A percentile compares a stretch with the other conserved stretches of the same genome.
These are phyloP conservation scores for Mycalesis mineus DNA, from an alignment of 2,888 invertebrate species.

Conservation along the genomic window DNA sequence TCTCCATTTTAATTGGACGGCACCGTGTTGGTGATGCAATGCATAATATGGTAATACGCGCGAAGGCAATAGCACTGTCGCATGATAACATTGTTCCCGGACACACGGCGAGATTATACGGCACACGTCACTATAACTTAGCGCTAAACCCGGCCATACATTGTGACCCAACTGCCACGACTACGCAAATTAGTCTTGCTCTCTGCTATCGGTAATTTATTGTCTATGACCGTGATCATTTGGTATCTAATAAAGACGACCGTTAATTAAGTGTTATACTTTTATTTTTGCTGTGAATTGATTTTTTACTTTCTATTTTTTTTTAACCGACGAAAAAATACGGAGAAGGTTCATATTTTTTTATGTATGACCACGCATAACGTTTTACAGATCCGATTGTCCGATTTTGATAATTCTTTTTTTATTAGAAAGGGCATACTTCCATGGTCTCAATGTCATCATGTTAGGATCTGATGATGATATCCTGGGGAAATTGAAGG, in stretches of 20 bases:
- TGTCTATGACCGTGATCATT: slow-evolving; percentile 13
- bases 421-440: no score
- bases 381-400: no score
- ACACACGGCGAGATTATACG: slow-evolving; percentile 26
- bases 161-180: slow-evolving; percentile 15
- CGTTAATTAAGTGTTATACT: not conserved
- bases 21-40: not conserved
- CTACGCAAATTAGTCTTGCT: slow-evolving; percentile 26
- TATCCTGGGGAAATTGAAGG: no score
- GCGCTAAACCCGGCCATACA: slow-evolving; percentile 21
- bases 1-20: not conserved
- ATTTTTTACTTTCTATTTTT: no score
- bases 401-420: no score
- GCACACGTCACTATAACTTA: slow-evolving; percentile 28
- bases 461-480: no score
- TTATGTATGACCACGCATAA: no score
- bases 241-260: not conserved
- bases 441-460: no score
- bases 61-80: slow-evolving; percentile 20
- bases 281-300: no score
- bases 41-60: slow-evolving; percentile 14
- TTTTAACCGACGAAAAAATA: no score
- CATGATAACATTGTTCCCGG: slow-evolving; percentile 25
- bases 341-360: no score
- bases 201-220: slow-evolving; percentile 23